Percentiles rank a stretch among this genome's conserved stretches.
phyloP scores from a whole-genome alignment of 2,113 vertebrate species.

The Pomatostomus ruficeps region DNA sequence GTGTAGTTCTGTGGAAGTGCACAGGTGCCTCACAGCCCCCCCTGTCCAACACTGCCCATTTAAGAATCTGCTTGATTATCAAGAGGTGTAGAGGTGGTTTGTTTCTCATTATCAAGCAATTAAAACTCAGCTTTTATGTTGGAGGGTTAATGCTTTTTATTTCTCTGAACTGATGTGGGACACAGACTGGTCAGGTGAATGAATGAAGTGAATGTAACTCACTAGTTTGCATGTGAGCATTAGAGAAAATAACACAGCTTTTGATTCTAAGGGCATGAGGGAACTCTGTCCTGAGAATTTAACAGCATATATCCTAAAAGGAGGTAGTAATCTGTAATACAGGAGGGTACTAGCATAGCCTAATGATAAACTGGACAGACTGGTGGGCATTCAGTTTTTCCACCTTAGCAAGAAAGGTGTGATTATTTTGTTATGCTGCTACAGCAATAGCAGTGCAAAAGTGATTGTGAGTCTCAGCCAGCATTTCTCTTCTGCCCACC shows the following conservation, averaged over 20 bases:
- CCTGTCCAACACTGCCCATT: neutral
- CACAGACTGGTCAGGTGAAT: neutral
- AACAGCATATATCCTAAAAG: neutral
- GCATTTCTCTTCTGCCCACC: neutral
- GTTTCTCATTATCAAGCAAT: neutral
- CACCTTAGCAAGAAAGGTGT: neutral
- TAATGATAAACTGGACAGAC: neutral
- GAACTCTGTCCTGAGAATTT: neutral
- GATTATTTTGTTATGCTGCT: neutral
- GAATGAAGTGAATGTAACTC: neutral
- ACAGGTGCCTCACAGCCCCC: neutral
- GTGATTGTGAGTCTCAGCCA: neutral
- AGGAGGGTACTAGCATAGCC: neutral
- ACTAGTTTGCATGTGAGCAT: neutral
- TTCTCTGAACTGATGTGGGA: neutral
- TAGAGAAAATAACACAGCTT: neutral
- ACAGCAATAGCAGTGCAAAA: neutral
- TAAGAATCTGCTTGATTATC: neutral
- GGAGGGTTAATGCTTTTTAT: neutral
- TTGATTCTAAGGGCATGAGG: neutral
- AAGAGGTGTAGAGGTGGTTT: neutral
- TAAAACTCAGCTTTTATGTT: neutral
- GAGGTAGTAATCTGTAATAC: neutral
- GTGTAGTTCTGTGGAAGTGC: neutral
- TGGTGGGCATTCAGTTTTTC: too few relatives aligned